Conservation (phyloP, 2,888 invertebrate genomes). For the Limnephilus rhombicus region DNA sequence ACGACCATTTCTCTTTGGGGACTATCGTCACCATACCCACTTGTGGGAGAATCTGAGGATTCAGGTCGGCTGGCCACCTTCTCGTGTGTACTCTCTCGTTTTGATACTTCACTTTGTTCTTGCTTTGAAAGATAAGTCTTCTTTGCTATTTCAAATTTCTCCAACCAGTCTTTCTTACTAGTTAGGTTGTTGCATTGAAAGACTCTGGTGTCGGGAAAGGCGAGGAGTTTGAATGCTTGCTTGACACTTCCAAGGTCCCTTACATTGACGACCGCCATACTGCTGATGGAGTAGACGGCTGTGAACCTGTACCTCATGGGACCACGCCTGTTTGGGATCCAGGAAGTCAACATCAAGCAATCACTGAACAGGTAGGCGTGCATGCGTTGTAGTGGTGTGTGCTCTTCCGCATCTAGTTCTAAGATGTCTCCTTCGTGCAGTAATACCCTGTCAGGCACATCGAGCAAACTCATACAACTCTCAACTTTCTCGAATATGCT, state of each 20-base stretch:
- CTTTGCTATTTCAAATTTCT: conserved; percentile 93
- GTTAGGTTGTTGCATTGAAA: conserved; percentile 92
- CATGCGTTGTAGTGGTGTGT: conserved; percentile 90
- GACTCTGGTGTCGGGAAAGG: conserved; percentile 94
- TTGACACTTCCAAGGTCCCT: conserved; percentile 93
- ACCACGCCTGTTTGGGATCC: conserved; percentile 86
- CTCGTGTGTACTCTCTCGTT: conserved; percentile 71
- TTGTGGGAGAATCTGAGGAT: conserved; percentile 75
- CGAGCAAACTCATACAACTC: conserved; percentile 88
- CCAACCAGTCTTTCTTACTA: conserved; percentile 94
- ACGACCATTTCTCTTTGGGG: conserved; percentile 73
- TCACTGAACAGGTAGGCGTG: conserved; percentile 96
- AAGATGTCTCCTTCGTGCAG: conserved; percentile 95
- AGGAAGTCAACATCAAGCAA: conserved; percentile 92
- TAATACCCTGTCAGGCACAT: conserved; percentile 85
- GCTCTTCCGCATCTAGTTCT: conserved; percentile 93
- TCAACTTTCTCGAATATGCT: conserved; percentile 91
- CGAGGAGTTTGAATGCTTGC: conserved; percentile 95
- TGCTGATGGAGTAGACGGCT: conserved; percentile 90
- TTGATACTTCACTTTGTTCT: conserved; percentile 78
- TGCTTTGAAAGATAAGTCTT: conserved; percentile 84
- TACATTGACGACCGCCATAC: conserved; percentile 95
- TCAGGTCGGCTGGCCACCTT: conserved; percentile 71
- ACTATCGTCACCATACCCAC: conserved; percentile 73
- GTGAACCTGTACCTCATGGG: conserved; percentile 91